phyloP scores from a whole-genome alignment of 2,888 invertebrate species.

The Mactromeris polynyma region DNA sequence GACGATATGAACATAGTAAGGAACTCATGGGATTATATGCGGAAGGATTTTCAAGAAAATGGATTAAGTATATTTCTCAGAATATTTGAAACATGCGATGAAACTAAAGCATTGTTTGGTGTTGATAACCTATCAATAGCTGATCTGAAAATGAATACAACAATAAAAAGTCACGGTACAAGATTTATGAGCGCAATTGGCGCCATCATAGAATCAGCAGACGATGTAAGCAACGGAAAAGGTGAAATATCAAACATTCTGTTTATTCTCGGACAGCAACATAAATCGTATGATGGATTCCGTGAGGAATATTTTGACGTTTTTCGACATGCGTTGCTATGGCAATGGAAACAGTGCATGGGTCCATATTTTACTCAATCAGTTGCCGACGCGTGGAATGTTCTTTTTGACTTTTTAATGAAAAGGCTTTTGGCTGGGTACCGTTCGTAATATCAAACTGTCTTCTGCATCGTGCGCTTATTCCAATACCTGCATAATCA shows the following conservation, averaged over 20 bases:
- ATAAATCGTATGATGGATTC: constrained; percentile 35
- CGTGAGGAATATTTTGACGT: constrained; percentile 44
- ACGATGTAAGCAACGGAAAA: not conserved
- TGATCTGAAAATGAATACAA: constrained; percentile 8
- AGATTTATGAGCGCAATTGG: constrained; percentile 48
- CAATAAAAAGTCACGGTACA: constrained; percentile 39
- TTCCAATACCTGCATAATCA: too few relatives aligned
- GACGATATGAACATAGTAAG: constrained; percentile 23
- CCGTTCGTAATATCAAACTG: constrained; percentile 25
- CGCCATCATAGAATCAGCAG: constrained; percentile 28
- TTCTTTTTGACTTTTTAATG: constrained; percentile 39
- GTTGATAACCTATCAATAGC: constrained; percentile 22
- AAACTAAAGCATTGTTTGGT: constrained; percentile 39
- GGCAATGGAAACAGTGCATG: constrained; percentile 32
- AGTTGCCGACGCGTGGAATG: constrained; percentile 40
- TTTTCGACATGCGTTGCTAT: constrained; percentile 42
- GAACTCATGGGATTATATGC: constrained; percentile 28
- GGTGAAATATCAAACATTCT: not conserved
- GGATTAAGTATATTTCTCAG: constrained; percentile 36
- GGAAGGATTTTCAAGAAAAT: constrained; percentile 26
- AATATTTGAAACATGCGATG: constrained; percentile 43
- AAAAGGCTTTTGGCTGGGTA: constrained; percentile 44
- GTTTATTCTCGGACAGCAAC: constrained; percentile 38
- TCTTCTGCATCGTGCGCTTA: too few relatives aligned
- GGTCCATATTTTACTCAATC: constrained; percentile 24